Evolutionary conservation across 2,113 vertebrate genomes (phyloP), one percentile per base, ranked within the genome.

Genomic region (Odontophorus gujanensis): DNA sequence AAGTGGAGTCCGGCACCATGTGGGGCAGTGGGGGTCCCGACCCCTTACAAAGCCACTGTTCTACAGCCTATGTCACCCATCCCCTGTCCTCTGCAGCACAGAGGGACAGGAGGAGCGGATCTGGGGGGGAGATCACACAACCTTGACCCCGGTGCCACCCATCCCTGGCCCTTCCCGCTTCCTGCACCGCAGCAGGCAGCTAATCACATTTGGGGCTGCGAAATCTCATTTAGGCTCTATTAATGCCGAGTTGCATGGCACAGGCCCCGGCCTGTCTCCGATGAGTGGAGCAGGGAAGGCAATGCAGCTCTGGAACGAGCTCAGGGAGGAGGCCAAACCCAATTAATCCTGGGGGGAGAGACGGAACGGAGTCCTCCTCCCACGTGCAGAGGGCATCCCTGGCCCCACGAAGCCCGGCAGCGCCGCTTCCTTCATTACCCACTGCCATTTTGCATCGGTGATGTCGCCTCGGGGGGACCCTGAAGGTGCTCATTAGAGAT

Each of bases 141-240:
- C n/a, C n/a, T 34, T 63, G 61, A 40, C 61, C 61, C 25, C 3
- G 9, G 25, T 40, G 61, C 61, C 61, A 40, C 61, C 25, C 24
- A 25, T 40, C 61, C 61, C 61, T 4, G 16, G 36, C 61, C 61
- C 25, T 63, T 40, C 38, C 61, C 38, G 61, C 25, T 63, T 63
- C 61, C 61, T 63, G 25, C 61, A 28, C 61, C 16, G 25, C 61
- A 40, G 57, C n/a, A 59, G n/a, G 57, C 57, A 22, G 61, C 83
- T 97, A 96, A 98, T 97, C 94, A 84, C 68, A 96, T 98, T 95
- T 79, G 76, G 87, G 79, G 96, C 94, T 95, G 61, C 87, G 89
- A 98, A 98, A 98, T 98, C 96, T 83, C 95, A 97, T 98, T 98
- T 97, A 81, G 80, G 93, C 30, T 85, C 50, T 91, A 73, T 97